phyloP scores from a whole-genome alignment of 2,888 invertebrate species.

The Eupithecia vulgata region DNA sequence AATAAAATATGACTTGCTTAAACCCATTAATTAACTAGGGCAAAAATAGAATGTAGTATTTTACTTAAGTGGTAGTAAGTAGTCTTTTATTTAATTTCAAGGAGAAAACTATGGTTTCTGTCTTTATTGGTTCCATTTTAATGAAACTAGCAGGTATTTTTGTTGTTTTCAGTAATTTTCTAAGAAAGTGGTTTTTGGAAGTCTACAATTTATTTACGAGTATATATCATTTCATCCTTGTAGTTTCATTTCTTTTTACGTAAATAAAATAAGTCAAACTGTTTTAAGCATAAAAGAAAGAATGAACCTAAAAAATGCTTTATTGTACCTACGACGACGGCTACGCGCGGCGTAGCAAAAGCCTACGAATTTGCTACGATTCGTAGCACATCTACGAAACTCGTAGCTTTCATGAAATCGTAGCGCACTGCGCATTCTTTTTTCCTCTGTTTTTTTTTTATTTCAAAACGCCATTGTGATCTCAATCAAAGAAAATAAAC shows the following conservation, averaged over 20 bases:
- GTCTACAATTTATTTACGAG: background rate
- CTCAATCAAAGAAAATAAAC: slow-evolving; percentile 13
- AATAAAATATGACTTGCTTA: background rate
- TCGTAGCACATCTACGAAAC: slow-evolving; percentile 21
- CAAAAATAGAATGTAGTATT: background rate
- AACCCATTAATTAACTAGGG: background rate
- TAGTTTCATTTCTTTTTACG: background rate
- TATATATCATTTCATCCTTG: background rate
- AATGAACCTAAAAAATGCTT: background rate
- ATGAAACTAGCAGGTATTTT: background rate
- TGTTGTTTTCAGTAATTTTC: background rate
- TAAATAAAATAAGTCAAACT: background rate
- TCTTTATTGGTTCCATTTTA: background rate
- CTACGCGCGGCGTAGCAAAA: slow-evolving; percentile 2
- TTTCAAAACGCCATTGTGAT: slow-evolving; percentile 6
- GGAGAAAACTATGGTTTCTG: background rate
- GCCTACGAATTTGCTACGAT: background rate
- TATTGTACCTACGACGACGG: too few species aligned
- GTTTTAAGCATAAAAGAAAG: background rate
- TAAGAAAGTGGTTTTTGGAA: background rate
- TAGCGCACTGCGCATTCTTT: background rate
- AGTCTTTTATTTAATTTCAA: background rate
- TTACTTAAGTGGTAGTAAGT: too few species aligned
- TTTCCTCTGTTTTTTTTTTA: background rate
- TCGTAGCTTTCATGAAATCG: slow-evolving; percentile 19